Conservation (phyloP, 1,140 invertebrate genomes). For the Doryteuthis pealeii region DNA sequence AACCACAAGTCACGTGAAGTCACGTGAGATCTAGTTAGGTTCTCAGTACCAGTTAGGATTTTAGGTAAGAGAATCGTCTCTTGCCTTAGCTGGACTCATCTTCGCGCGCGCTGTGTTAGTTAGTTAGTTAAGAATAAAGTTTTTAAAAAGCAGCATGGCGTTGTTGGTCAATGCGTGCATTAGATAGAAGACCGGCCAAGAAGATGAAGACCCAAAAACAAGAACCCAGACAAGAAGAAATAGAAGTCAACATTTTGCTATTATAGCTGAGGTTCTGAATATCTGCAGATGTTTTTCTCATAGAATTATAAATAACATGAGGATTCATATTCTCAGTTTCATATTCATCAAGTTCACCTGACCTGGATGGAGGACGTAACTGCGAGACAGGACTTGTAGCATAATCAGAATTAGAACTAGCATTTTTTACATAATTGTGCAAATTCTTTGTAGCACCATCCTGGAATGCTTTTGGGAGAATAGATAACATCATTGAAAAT, state of each 20-base stretch:
- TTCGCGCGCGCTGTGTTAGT: too few species aligned
- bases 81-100: too few species aligned
- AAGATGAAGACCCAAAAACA: too few species aligned
- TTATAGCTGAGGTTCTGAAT: slow-evolving; percentile 86
- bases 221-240: too few species aligned
- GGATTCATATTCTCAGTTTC: slow-evolving; percentile 75
- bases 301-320: slow-evolving; percentile 80
- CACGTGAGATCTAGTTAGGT: too few species aligned
- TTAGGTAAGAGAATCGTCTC: too few species aligned
- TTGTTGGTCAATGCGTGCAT: too few species aligned
- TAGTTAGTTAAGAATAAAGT: too few species aligned
- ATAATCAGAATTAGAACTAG: slow-evolving; percentile 42
- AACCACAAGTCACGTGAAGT: too few species aligned
- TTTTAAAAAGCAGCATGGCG: too few species aligned
- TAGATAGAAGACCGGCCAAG: too few species aligned
- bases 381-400: slow-evolving; percentile 40
- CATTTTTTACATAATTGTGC: slow-evolving; percentile 73
- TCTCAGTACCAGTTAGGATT: too few species aligned
- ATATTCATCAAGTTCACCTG: slow-evolving; percentile 51
- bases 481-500: slow-evolving; percentile 79
- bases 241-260: slow-evolving; percentile 59
- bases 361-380: slow-evolving; percentile 46
- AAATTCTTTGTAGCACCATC: slow-evolving; percentile 80
- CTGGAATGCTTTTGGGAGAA: slow-evolving; percentile 79
- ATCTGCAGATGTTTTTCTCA: slow-evolving; percentile 87